A percentile compares a stretch with the other conserved stretches of the same genome.
Evolutionary conservation across 2,797 vertebrate genomes (phyloP).

Genomic region (Platalea minor): DNA sequence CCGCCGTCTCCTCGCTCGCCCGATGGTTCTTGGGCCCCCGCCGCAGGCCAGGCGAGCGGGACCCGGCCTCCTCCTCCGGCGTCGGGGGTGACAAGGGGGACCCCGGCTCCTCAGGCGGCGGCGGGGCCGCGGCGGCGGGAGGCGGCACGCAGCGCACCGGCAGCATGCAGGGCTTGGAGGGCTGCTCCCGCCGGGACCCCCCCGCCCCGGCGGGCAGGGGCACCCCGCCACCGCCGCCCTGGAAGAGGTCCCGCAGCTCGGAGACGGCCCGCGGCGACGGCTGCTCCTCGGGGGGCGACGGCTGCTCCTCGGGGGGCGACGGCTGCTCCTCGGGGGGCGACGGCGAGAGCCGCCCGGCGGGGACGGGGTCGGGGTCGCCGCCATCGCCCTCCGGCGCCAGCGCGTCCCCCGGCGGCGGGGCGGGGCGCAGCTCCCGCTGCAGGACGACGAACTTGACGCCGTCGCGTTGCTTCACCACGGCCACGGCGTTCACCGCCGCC

Average conservation of each 20-base stretch:
- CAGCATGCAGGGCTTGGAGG: constrained; percentile 79
- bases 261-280: not conserved
- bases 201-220: not conserved
- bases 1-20: constrained; percentile 67
- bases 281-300: not conserved
- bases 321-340: not conserved
- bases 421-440: constrained; percentile 64
- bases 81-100: not conserved
- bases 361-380: too few relatives aligned
- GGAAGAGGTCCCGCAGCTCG: constrained; percentile 41
- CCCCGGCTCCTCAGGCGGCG: not conserved
- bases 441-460: constrained; percentile 81
- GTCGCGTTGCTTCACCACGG: constrained; percentile 81
- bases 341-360: not conserved
- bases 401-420: not conserved
- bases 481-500: constrained; percentile 84
- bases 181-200: not conserved
- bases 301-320: not conserved
- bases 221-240: not conserved
- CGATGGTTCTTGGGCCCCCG: constrained; percentile 71
- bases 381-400: not conserved
- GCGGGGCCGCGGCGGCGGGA: not conserved
- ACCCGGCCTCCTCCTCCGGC: constrained; percentile 48
- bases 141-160: constrained; percentile 77
- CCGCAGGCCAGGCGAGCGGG: constrained; percentile 71